phyloP scores from a whole-genome alignment of 2,113 vertebrate species.

The Pseudorectes ferrugineus region DNA sequence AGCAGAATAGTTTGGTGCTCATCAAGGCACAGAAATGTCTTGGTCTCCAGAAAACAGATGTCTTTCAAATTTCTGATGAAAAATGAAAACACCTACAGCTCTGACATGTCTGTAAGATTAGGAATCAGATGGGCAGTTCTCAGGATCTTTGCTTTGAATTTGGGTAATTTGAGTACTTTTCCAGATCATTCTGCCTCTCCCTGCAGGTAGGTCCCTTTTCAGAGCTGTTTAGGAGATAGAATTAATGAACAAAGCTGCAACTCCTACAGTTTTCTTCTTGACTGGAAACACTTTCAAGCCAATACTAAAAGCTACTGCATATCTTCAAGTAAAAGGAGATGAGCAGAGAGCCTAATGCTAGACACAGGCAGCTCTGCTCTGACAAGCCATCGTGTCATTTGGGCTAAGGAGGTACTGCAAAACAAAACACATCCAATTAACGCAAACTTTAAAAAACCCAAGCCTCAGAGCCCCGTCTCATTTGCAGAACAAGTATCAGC shows the following conservation, averaged over 20 bases:
- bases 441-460: background rate
- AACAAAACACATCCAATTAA: background rate
- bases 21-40: background rate
- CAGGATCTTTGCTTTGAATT: background rate
- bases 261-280: background rate
- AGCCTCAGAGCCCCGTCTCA: background rate
- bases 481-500: slow-evolving; percentile 6
- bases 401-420: background rate
- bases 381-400: background rate
- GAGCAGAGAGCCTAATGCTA: background rate
- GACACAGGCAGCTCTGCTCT: background rate
- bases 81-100: background rate
- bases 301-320: background rate
- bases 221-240: background rate
- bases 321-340: background rate
- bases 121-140: background rate
- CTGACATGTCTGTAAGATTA: background rate
- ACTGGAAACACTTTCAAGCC: background rate
- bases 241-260: background rate
- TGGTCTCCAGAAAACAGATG: background rate
- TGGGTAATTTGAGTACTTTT: background rate
- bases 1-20: background rate
- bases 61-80: background rate
- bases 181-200: background rate
- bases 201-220: background rate